phyloP scores from a whole-genome alignment of 2,113 vertebrate species.

The Chitala chitala region DNA sequence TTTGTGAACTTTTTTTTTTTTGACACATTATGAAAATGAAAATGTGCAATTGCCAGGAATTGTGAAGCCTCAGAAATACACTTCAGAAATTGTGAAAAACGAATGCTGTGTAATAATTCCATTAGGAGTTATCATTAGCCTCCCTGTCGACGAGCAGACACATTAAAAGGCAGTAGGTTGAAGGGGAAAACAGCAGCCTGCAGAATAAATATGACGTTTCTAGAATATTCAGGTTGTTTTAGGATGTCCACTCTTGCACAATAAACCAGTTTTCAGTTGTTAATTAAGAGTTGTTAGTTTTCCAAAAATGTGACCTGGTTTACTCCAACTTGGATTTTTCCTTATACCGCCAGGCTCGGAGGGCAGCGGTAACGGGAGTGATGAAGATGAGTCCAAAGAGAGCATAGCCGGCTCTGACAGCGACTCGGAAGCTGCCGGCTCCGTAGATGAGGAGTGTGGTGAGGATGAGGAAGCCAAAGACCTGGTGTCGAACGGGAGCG shows the following conservation, averaged over 20 bases:
- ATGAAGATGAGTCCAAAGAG: slow-evolving; percentile 86
- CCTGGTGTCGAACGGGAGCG: slow-evolving; percentile 21
- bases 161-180: slow-evolving; percentile 2
- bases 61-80: slow-evolving; percentile 5
- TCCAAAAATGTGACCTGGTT: background rate
- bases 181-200: slow-evolving; percentile 1
- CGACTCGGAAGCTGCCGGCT: slow-evolving; percentile 76
- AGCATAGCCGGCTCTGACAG: slow-evolving; percentile 84
- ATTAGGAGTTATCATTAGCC: slow-evolving; percentile 20
- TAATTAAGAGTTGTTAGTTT: background rate
- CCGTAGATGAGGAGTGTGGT: slow-evolving; percentile 72
- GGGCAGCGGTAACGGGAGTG: slow-evolving; percentile 87
- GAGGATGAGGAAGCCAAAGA: slow-evolving; percentile 28
- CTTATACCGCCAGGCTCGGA: slow-evolving; percentile 76
- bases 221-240: background rate
- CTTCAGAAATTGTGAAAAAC: slow-evolving; percentile 15
- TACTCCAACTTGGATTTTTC: background rate
- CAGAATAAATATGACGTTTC: background rate
- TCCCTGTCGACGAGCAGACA: slow-evolving; percentile 15
- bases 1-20: background rate
- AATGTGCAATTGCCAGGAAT: slow-evolving; percentile 10
- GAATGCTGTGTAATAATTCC: slow-evolving; percentile 19
- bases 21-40: slow-evolving; percentile 17
- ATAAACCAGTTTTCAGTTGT: background rate
- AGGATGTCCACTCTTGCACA: background rate